Conservation (phyloP, 2,797 vertebrate species). For the Sebastes trivittatus region DNA sequence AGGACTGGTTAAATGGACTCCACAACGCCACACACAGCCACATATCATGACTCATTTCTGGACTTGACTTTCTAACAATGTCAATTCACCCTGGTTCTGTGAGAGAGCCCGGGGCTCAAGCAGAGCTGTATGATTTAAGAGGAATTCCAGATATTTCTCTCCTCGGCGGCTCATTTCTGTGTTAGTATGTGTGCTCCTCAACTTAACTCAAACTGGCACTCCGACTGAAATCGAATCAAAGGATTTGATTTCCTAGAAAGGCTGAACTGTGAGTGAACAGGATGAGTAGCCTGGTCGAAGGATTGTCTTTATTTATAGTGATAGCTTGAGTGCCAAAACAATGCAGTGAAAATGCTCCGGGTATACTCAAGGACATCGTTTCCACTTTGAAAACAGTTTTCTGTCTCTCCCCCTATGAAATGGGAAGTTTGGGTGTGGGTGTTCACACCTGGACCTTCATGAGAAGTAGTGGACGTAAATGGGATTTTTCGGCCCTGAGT, state of each 20-base stretch:
- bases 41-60: slow-evolving; percentile 64
- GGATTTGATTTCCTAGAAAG: slow-evolving; percentile 32
- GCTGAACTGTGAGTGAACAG: slow-evolving; percentile 9
- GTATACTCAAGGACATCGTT: slow-evolving; percentile 27
- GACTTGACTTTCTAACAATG: slow-evolving; percentile 73
- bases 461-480: background rate
- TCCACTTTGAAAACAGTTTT: background rate
- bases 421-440: slow-evolving; percentile 3
- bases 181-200: slow-evolving; percentile 39
- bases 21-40: slow-evolving; percentile 36
- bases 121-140: slow-evolving; percentile 36
- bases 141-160: slow-evolving; percentile 57
- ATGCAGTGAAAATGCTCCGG: slow-evolving; percentile 2
- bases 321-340: slow-evolving; percentile 27
- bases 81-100: slow-evolving; percentile 54
- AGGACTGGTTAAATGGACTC: slow-evolving; percentile 48
- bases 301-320: slow-evolving; percentile 27
- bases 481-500: background rate
- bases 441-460: slow-evolving; percentile 1
- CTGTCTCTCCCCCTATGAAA: background rate
- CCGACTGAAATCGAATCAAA: slow-evolving; percentile 37
- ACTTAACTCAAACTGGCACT: slow-evolving; percentile 42
- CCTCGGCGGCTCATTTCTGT: slow-evolving; percentile 19
- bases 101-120: slow-evolving; percentile 34
- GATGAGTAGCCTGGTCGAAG: slow-evolving; percentile 3